Percentiles rank a stretch among this genome's conserved stretches.
Conservation (phyloP, 2,797 vertebrate species). For the Sitta carolinensis region DNA sequence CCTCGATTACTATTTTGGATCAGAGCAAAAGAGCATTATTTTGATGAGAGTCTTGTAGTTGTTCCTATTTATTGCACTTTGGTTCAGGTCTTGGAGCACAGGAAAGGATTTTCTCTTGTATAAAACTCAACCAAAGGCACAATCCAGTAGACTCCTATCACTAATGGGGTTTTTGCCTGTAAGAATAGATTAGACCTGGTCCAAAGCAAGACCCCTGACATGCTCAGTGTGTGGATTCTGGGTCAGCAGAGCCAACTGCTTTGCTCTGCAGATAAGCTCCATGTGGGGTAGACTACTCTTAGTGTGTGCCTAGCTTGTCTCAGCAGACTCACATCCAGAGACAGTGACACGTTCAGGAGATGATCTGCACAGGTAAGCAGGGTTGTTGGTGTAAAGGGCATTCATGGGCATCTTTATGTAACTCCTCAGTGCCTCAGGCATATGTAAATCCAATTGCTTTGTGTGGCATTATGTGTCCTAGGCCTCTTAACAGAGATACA, state of each 20-base stretch:
- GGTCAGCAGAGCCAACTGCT: not conserved
- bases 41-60: not conserved
- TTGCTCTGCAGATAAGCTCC: not conserved
- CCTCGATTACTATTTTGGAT: not conserved
- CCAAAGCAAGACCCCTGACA: not conserved
- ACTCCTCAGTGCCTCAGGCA: not conserved
- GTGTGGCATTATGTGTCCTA: constrained; percentile 59
- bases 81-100: not conserved
- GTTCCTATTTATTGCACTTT: not conserved
- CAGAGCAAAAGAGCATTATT: not conserved
- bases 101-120: not conserved
- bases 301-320: not conserved
- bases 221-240: not conserved
- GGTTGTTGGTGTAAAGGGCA: not conserved
- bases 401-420: not conserved
- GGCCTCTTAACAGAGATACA: constrained; percentile 98
- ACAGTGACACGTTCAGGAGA: not conserved
- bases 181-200: not conserved
- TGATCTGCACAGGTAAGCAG: not conserved
- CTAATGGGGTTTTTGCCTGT: not conserved
- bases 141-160: rapidly evolving
- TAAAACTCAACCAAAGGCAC: not conserved
- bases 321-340: not conserved
- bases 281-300: not conserved
- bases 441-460: not conserved